Conservation (phyloP, 2,888 invertebrate genomes). For the Conchocele bisecta region DNA sequence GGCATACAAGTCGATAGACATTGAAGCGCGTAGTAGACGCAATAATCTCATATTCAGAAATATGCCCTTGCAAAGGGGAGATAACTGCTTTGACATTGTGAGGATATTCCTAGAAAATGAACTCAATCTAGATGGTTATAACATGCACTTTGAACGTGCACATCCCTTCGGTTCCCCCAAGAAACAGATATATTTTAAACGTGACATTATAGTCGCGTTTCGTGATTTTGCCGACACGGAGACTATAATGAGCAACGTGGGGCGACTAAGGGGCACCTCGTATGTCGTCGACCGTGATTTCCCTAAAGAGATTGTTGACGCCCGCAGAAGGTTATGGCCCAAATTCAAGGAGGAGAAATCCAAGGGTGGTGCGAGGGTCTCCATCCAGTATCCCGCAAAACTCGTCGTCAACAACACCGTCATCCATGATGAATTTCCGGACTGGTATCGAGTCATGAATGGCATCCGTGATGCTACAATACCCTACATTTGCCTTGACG, state of each 20-base stretch:
- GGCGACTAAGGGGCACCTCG: neutral
- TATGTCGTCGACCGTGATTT: constrained; percentile 6
- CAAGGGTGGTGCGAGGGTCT: too few species aligned
- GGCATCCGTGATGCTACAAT: neutral
- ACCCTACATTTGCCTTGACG: too few species aligned
- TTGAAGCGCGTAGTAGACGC: constrained; percentile 19
- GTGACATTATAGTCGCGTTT: constrained; percentile 2
- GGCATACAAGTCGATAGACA: constrained; percentile 34
- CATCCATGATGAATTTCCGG: neutral
- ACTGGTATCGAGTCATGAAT: neutral
- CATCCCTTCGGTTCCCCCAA: neutral
- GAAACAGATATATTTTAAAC: neutral
- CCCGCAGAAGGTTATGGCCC: neutral
- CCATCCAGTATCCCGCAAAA: constrained; percentile 1
- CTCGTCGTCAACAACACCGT: too few species aligned
- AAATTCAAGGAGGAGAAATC: neutral
- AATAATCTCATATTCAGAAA: constrained; percentile 21
- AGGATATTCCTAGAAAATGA: constrained; percentile 8
- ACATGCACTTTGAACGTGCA: constrained; percentile 12
- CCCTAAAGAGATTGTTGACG: constrained; percentile 2
- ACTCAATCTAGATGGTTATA: constrained; percentile 7
- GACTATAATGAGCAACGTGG: neutral
- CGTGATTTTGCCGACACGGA: neutral
- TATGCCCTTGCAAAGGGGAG: constrained; percentile 4
- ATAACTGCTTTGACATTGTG: constrained; percentile 14